A percentile compares a stretch with the other conserved stretches of the same genome.
Evolutionary conservation across 2,113 vertebrate genomes (phyloP).

Genomic region (Nycticryphes semicollaris): DNA sequence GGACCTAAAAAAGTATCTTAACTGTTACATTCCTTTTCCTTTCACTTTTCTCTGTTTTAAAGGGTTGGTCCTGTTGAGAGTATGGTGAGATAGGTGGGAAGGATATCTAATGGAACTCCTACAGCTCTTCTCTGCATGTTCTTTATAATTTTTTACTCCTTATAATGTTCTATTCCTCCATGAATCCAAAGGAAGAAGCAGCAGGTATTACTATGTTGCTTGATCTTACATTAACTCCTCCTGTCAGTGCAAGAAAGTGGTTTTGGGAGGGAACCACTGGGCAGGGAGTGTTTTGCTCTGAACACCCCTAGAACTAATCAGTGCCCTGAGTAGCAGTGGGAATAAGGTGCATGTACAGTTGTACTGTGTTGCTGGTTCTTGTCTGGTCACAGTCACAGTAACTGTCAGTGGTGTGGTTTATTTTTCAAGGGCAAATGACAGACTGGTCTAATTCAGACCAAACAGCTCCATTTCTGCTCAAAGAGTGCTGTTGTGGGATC

Average conservation of each 20-base stretch:
- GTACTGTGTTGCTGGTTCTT: neutral
- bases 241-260: neutral
- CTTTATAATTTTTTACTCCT: neutral
- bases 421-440: neutral
- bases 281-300: neutral
- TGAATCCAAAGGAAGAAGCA: neutral
- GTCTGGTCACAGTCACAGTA: neutral
- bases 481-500: neutral
- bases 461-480: neutral
- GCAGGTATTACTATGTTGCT: neutral
- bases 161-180: neutral
- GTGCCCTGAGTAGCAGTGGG: neutral
- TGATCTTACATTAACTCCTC: neutral
- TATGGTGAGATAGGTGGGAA: neutral
- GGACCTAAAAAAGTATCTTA: neutral
- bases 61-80: neutral
- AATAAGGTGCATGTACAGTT: neutral
- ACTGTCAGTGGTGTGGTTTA: neutral
- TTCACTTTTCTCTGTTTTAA: neutral
- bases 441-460: neutral
- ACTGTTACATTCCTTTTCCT: neutral
- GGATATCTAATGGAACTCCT: accelerated
- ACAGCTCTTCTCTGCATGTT: neutral
- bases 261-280: neutral
- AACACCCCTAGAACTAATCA: neutral